phyloP scores from a whole-genome alignment of 2,797 vertebrate species.

The Oophaga sylvatica region DNA sequence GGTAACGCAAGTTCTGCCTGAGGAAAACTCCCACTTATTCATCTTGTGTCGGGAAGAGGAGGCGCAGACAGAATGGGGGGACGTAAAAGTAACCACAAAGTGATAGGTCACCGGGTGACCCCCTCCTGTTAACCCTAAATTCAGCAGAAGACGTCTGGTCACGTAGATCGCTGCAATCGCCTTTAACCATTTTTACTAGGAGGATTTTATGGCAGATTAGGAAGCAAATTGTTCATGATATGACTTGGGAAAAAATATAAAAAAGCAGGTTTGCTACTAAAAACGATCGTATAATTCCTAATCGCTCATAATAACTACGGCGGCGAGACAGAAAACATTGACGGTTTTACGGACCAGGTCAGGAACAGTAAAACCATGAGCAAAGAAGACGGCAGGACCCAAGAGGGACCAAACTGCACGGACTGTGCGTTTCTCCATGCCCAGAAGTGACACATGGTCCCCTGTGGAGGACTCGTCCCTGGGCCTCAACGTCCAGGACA shows the following conservation, averaged over 20 bases:
- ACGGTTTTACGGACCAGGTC: not conserved
- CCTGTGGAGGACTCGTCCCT: no score
- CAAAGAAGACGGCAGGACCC: not conserved
- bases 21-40: conserved; percentile 75
- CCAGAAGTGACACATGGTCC: no score
- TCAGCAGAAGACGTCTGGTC: not conserved
- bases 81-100: conserved; percentile 7
- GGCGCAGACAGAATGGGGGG: conserved; percentile 68
- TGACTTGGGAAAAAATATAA: conserved; percentile 7
- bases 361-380: no score
- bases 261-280: conserved; percentile 37
- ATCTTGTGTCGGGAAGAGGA: conserved; percentile 71
- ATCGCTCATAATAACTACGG: conserved; percentile 26
- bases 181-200: conserved; percentile 37
- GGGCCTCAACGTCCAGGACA: no score
- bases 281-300: conserved; percentile 36
- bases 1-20: conserved; percentile 82
- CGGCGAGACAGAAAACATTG: not conserved
- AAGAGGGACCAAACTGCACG: not conserved
- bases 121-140: conserved; percentile 24
- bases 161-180: not conserved
- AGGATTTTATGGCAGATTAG: conserved; percentile 54
- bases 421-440: not conserved
- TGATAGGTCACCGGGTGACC: not conserved
- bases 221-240: conserved; percentile 53